Evolutionary conservation across 2,888 invertebrate species (phyloP), one percentile per base, ranked within the genome.

Genomic region (Caenorhabditis sp.): DNA sequence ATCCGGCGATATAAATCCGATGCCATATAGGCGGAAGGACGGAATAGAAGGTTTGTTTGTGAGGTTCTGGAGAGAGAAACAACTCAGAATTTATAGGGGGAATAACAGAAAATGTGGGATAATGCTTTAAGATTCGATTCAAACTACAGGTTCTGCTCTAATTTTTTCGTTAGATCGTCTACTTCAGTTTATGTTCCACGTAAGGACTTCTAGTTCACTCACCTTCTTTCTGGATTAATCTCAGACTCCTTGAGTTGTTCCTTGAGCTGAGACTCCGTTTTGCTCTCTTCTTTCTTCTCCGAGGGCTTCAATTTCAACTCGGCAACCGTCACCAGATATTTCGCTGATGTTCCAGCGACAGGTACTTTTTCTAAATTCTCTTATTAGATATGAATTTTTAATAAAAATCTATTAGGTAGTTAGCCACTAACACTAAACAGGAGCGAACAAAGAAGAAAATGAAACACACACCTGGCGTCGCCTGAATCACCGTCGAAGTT

Each of bases 281-380:
- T 77, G 35, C 24, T 61, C 35, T 84, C 80, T 19, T 80, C 68
- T 26, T 75, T 80, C 28, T 80, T 76, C 14, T 76, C 81, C 4
- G 54, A 31, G 35, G 81, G 82, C 28, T 81, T 82, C 61, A 85
- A 49, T 66, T 79, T 82, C 38, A 87, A 61, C 41, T 87, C 87
- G 6, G 87, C 87, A n/a, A 86, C 86, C 16, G 87, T 85, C 22
- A 87, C 87, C 49, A 86, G 44, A 47, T 86, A 86, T 58, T 87
- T 87, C 12, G 86, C 87, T 31, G 81, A 82, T 19, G 76, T 59
- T 72, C 70, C 81, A 0, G 81, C 59, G 4, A 70, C 81, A 14
- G 79, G 64, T 24, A 49, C 73, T 56, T 85, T 82, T 68, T 87
- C 87, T 85, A 76, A 49, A 85, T 80, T 5, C 16, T 1, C 12